Conservation (phyloP, 2,113 vertebrate species). For the Mola mola region DNA sequence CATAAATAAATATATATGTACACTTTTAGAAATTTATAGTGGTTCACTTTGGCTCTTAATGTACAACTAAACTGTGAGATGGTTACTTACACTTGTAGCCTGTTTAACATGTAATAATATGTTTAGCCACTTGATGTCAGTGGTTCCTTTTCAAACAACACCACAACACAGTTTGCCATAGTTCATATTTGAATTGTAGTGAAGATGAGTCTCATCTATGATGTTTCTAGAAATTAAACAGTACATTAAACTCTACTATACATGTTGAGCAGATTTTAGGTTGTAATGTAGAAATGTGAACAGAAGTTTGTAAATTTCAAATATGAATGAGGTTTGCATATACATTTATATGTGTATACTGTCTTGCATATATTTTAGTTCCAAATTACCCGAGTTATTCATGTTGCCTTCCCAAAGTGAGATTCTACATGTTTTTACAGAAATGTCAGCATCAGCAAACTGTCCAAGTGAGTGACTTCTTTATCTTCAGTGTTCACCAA, state of each 20-base stretch:
- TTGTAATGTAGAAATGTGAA: too few species aligned
- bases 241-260: too few species aligned
- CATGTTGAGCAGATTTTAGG: too few species aligned
- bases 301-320: too few species aligned
- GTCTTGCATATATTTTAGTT: too few species aligned
- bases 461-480: background rate
- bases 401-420: background rate
- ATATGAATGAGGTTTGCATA: too few species aligned
- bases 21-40: too few species aligned
- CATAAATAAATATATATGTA: too few species aligned
- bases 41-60: too few species aligned
- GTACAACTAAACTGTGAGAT: background rate
- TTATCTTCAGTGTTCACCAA: background rate
- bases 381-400: background rate
- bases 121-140: slow-evolving; percentile 74
- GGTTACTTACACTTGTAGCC: too few species aligned
- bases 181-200: background rate
- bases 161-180: background rate
- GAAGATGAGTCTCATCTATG: background rate
- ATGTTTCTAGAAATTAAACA: too few species aligned
- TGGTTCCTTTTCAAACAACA: slow-evolving; percentile 64
- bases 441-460: slow-evolving; percentile 31
- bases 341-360: too few species aligned
- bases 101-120: slow-evolving; percentile 13
- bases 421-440: slow-evolving; percentile 1